Base-by-base conservation (phyloP, 2,113 vertebrate genomes). In the Aplodontia rufa region DNA sequence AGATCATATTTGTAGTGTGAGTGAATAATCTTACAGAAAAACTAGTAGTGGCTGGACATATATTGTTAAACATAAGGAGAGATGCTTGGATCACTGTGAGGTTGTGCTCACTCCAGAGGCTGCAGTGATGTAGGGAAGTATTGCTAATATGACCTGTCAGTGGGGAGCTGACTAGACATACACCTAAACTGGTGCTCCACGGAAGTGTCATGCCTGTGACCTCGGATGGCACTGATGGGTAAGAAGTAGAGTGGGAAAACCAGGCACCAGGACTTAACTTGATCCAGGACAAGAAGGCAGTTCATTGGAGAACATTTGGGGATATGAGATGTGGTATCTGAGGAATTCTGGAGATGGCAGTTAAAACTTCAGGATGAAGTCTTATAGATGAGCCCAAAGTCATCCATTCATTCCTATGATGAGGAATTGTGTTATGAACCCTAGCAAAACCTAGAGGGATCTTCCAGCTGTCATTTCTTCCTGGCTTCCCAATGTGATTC, bases 1-100 rank as follows among this genome's bases (percentile, higher is more conserved):
- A 83, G n/a, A 93, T 62, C 22, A 13, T n/a, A 37, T 76, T 75
- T 93, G 14, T 53, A 91, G 24, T 40, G 32, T 60, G 60, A 85
- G 47, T 89, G 26, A 90, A 91, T 87, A 83, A 51, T 87, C 51
- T 83, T 86, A 37, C 71, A 58, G n/a, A 95, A 80, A 96, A 94
- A 45, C n/a, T 80, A 79, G 72, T 60, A 78, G 4, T 94, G n/a
- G 8, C 28, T 87, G 58, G 76, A 80, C 93, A 93, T 64, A 42
- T 6, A 82, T n/a, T 40, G 6, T 69, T 82, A 30, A 83, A 47
- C 42, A 80, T 14, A 28, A 78, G 37, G 5, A 91, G 28, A 96
- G 7, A 85, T 9, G 47, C 8, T 49, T 32, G 64, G 5, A 45
- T 92, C 30, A 72, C 5, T 86, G 8, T 58, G 6, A 89, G 35